Evolutionary conservation across 2,797 vertebrate species (phyloP).

Genomic region (Hapalemur alaotrensis): DNA sequence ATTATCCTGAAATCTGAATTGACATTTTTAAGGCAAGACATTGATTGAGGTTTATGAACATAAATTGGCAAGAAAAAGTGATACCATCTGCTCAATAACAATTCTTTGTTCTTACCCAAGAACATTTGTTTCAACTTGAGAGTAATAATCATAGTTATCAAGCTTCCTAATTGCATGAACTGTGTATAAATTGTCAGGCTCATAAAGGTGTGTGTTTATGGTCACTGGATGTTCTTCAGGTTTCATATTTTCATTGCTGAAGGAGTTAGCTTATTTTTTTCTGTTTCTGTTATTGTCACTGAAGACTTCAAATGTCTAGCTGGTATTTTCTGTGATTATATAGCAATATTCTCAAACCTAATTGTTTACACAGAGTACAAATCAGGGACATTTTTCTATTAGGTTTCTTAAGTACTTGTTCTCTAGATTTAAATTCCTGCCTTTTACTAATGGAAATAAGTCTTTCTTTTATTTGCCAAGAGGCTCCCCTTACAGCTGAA

Average conservation of each 20-base stretch:
- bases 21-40: conserved; percentile 57
- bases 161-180: conserved; percentile 46
- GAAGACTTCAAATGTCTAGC: background rate
- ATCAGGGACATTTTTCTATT: conserved; percentile 15
- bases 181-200: conserved; percentile 39
- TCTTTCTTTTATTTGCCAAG: conserved; percentile 56
- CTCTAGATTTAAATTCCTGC: conserved; percentile 28
- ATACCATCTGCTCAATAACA: conserved; percentile 60
- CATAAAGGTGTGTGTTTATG: conserved; percentile 14
- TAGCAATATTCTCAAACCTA: conserved; percentile 19
- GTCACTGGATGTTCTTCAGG: background rate
- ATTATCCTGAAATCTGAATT: conserved; percentile 55
- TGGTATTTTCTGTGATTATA: conserved; percentile 20
- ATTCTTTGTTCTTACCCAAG: conserved; percentile 49
- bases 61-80: conserved; percentile 53
- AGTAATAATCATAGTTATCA: conserved; percentile 52
- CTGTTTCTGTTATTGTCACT: background rate
- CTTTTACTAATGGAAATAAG: conserved; percentile 26
- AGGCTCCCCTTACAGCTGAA: background rate
- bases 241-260: conserved; percentile 13
- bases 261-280: background rate
- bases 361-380: background rate
- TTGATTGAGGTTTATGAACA: conserved; percentile 53
- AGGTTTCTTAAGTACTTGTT: background rate
- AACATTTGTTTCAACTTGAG: conserved; percentile 61